Conservation (phyloP, 2,797 vertebrate species). For the Margarornis squamiger region DNA sequence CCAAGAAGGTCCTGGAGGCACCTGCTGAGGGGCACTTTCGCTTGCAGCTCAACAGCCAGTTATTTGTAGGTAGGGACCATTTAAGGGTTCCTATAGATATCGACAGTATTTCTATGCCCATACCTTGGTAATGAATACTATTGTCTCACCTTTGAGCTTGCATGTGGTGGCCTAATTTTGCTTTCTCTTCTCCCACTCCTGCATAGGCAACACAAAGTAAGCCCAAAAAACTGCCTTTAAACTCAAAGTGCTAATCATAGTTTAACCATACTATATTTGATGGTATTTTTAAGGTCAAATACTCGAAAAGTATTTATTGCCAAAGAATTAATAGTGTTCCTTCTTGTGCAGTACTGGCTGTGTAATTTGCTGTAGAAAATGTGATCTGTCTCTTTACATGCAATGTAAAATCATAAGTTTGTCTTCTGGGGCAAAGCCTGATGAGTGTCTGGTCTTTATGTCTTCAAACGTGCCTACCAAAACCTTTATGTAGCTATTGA, state of each 20-base stretch:
- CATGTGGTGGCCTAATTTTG: neutral
- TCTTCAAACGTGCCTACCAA: neutral
- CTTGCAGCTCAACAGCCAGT: constrained; percentile 89
- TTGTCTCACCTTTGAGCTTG: neutral
- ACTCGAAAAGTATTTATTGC: neutral
- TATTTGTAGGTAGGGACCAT: constrained; percentile 89
- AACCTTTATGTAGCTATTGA: neutral
- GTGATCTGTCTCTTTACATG: neutral
- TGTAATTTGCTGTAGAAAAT: neutral
- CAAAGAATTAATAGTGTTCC: neutral
- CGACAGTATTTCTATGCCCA: neutral
- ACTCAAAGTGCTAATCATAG: neutral
- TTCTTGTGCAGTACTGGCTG: neutral
- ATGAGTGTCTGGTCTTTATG: neutral
- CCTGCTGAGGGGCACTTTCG: constrained; percentile 87
- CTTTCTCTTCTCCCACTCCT: neutral
- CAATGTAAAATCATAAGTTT: neutral
- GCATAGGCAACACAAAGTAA: neutral
- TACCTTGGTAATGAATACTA: neutral
- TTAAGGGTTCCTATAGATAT: neutral
- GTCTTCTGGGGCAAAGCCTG: neutral
- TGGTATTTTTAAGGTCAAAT: neutral
- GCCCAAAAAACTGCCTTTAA: neutral
- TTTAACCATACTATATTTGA: neutral
- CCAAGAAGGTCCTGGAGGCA: constrained; percentile 81